Evolutionary conservation across 2,888 invertebrate species (phyloP), one percentile per base, ranked within the genome.

Genomic region (Blastobasis lacticolella): DNA sequence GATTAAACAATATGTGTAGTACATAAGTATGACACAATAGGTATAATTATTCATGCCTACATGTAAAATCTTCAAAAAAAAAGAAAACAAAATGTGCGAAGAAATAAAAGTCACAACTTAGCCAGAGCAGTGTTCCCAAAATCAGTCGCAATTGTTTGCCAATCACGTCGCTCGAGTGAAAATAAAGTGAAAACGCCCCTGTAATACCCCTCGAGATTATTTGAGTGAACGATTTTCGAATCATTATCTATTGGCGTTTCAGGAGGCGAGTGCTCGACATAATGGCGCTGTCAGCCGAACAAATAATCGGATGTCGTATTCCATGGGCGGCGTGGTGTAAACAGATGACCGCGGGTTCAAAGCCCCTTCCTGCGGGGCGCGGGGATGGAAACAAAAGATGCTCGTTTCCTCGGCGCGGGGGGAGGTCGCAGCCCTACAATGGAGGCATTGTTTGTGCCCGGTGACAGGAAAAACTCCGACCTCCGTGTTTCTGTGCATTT

Each of bases 391-490:
- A 87, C 87, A 87, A 87, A 88, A 88, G 87, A 83, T 81, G 86
- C 83, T 87, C 87, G 86, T 87, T 87, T 86, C 86, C 87, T 81
- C 73, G 60, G 67, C 72, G 65, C 56, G 61, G 63, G 63, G 64
- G 54, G 59, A 53, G 65, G 61, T 61, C 62, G 66, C 62, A 63
- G 65, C 62, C 64, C 71, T 73, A 88, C 86, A 86, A 85, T 86
- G 66, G 81, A 75, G 72, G 75, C 79, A 87, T 88, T 88, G 88
- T 88, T 87, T 87, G 84, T 86, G 79, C 81, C 81, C 86, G 85
- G 85, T 86, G 87, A 86, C 87, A 85, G 87, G 87, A 87, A 87
- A 88, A 88, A 86, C 88, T 85, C 83, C 86, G 78, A 87, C 87
- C 87, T 84, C 87, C 81, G 83, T 86, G 85, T 85, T 85, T 82